Conservation (phyloP, 2,888 invertebrate genomes). For the Allolobophora icterica region DNA sequence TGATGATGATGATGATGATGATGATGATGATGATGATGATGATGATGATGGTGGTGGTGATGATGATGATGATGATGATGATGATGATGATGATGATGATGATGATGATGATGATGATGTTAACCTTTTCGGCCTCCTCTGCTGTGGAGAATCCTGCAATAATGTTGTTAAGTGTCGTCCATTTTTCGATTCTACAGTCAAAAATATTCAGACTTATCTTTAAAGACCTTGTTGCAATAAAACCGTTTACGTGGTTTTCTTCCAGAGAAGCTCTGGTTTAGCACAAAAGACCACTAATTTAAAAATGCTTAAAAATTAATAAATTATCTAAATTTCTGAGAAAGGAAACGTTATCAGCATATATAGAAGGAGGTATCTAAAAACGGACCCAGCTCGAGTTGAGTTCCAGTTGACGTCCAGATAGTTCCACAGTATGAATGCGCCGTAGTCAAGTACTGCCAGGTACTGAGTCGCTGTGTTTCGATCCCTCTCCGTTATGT, state of each 20-base stretch:
- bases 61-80: no score
- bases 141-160: constrained; percentile 17
- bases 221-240: background rate
- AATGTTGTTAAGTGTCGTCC: constrained; percentile 19
- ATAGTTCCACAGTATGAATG: constrained; percentile 35
- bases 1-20: no score
- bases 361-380: background rate
- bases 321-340: no score
- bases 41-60: no score
- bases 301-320: no score
- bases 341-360: background rate
- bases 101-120: no score
- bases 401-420: constrained; percentile 28
- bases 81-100: no score
- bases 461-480: constrained; percentile 33
- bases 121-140: background rate
- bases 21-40: no score
- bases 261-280: background rate
- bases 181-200: background rate
- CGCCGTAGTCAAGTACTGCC: constrained; percentile 33
- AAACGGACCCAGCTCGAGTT: background rate
- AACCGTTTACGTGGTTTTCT: background rate
- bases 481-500: constrained; percentile 22
- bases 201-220: background rate
- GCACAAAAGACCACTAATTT: no score